Base-by-base conservation (phyloP, 2,113 vertebrate genomes). In the Perccottus glenii region DNA sequence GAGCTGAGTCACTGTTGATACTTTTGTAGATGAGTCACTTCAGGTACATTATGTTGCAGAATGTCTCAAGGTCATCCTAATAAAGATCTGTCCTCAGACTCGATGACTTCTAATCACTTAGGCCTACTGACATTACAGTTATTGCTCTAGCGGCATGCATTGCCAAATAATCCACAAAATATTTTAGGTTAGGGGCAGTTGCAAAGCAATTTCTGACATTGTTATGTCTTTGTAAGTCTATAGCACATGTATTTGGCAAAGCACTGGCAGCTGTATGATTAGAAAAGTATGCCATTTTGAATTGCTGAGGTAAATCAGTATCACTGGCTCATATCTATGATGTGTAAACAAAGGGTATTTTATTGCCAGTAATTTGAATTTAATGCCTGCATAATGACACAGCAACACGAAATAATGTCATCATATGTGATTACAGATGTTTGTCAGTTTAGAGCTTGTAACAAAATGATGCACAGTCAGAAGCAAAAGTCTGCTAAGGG, bases 1-100 rank as follows among this genome's bases (percentile, higher is more conserved):
- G 52, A 67, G 66, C 53, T 83, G 79, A 88, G 75, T 75, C 77
- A 81, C 15, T 81, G 78, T 73, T 81, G 79, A 81, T 69, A 79
- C 81, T 83, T 78, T 9, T 77, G 64, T 42, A 35, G 45, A 10
- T 76, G 73, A 81, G 64, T 80, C 65, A 83, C 64, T 77, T 65
- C 43, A 61, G 77, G 73, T 78, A 53, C 38, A 72, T 70, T 64
- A 15, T 60, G 64, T 70, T 80, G 59, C 49, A 72, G 80, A 78
- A 84, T 69, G 32, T 60, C 33, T 71, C 69, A 78, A 71, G 62
- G 71, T 69, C 57, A 50, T 44, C n/a, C 42, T 58, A 47, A 59
- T 61, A 27, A 78, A 55, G 48, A 19, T 45, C 71, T 65, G 14
- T 61, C 60, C 70, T 51, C 42, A 36, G 32, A 15, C 33, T 42